A percentile compares a stretch with the other conserved stretches of the same genome.
Evolutionary conservation across 2,888 invertebrate species (phyloP).

Genomic region (Ecdyonurus torrentis): DNA sequence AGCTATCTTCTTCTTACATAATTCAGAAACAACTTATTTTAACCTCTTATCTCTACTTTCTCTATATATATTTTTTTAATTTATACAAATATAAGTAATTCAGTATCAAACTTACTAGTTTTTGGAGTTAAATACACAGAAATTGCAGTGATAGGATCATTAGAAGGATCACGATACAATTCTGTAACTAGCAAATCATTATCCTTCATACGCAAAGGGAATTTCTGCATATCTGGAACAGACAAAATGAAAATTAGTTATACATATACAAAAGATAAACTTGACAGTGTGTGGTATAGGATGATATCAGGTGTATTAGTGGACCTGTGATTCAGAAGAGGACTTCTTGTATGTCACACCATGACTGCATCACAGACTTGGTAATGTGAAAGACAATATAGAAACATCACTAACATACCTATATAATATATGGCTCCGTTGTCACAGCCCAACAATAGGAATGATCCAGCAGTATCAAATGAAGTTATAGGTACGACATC

Average conservation of each 20-base stretch:
- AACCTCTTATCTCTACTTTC: too few species aligned
- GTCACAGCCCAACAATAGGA: constrained; percentile 84
- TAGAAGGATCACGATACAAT: constrained; percentile 83
- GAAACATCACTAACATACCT: constrained; percentile 44
- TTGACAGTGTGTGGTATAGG: too few species aligned
- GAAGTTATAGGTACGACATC: constrained; percentile 91
- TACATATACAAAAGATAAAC: too few species aligned
- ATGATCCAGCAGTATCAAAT: constrained; percentile 93
- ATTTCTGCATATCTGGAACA: constrained; percentile 96
- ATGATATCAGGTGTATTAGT: too few species aligned
- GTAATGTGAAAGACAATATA: too few species aligned
- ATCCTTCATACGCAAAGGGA: constrained; percentile 96
- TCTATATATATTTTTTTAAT: constrained; percentile 9
- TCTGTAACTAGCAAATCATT: constrained; percentile 96
- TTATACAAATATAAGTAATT: constrained; percentile 12
- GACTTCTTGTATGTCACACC: too few species aligned
- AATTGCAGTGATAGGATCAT: constrained; percentile 93
- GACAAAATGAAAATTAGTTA: too few species aligned
- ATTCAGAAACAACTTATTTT: too few species aligned
- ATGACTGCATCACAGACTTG: too few species aligned
- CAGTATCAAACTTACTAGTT: constrained; percentile 57
- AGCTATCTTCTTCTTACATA: too few species aligned
- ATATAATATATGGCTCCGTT: constrained; percentile 96
- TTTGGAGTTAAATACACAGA: constrained; percentile 98
- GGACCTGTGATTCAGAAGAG: too few species aligned